Evolutionary conservation across 2,888 invertebrate genomes (phyloP).

Genomic region (Drosophila barbarae): DNA sequence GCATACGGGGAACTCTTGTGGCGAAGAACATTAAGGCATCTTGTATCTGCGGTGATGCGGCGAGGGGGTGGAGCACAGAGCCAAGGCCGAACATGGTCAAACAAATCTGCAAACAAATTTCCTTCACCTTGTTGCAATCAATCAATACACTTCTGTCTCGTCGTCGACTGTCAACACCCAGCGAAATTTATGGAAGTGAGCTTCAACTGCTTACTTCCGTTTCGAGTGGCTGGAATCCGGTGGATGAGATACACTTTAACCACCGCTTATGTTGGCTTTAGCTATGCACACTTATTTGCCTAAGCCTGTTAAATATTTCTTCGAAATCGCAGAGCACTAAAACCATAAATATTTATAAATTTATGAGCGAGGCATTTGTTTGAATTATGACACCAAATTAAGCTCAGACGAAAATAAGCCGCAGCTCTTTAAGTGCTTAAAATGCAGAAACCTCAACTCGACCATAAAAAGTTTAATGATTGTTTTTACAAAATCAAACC

Average conservation of each 20-base stretch:
- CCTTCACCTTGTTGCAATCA: conserved; percentile 54
- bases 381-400: conserved; percentile 50
- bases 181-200: conserved; percentile 27
- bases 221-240: conserved; percentile 11
- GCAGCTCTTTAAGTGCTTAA: conserved; percentile 14
- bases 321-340: conserved; percentile 23
- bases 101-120: conserved; percentile 55
- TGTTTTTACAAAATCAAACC: conserved; percentile 8
- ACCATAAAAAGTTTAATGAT: conserved; percentile 10
- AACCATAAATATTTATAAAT: conserved; percentile 49
- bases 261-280: conserved; percentile 15
- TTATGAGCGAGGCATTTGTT: conserved; percentile 42
- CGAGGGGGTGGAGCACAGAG: conserved; percentile 34
- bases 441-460: conserved; percentile 1
- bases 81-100: conserved; percentile 35
- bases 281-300: conserved; percentile 20
- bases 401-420: conserved; percentile 24
- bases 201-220: conserved; percentile 28
- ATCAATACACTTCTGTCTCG: conserved; percentile 50
- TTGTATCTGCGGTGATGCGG: conserved; percentile 8
- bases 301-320: conserved; percentile 25
- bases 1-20: conserved; percentile 40
- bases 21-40: conserved; percentile 27
- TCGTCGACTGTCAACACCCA: conserved; percentile 32
- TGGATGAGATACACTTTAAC: conserved; percentile 32